Conservation (phyloP, 2,888 invertebrate genomes). For the Andrena chrysosceles region DNA sequence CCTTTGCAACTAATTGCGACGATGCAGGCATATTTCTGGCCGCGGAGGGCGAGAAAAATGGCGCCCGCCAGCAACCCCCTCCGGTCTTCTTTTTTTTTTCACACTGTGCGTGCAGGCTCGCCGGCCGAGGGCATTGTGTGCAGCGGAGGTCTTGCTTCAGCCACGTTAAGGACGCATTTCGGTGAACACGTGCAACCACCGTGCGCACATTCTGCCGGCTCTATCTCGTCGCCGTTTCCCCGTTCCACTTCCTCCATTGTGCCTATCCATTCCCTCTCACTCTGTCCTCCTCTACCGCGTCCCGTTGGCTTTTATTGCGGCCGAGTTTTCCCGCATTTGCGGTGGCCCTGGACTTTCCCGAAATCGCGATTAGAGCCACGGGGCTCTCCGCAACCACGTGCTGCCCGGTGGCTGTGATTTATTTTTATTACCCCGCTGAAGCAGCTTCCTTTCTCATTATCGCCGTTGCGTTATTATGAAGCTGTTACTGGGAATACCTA, state of each 20-base stretch:
- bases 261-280: slow-evolving; percentile 30
- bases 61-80: slow-evolving; percentile 44
- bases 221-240: background rate
- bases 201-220: background rate
- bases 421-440: slow-evolving; percentile 62
- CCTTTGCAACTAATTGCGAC: slow-evolving; percentile 74
- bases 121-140: slow-evolving; percentile 30
- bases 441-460: slow-evolving; percentile 48
- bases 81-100: background rate
- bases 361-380: slow-evolving; percentile 68
- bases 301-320: slow-evolving; percentile 60
- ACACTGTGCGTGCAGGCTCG: background rate
- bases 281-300: background rate
- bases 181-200: slow-evolving; percentile 59
- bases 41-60: slow-evolving; percentile 70
- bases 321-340: slow-evolving; percentile 62
- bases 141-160: slow-evolving; percentile 1
- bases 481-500: slow-evolving; percentile 12
- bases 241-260: background rate
- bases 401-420: slow-evolving; percentile 53
- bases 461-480: slow-evolving; percentile 37
- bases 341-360: slow-evolving; percentile 59
- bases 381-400: slow-evolving; percentile 63
- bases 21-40: slow-evolving; percentile 71
- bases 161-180: slow-evolving; percentile 57